Percentiles rank a stretch among this genome's conserved stretches.
These are phyloP conservation scores for Gopherus evgoodei DNA, from an alignment of 2,113 vertebrate genomes.

Conservation along the genomic window DNA sequence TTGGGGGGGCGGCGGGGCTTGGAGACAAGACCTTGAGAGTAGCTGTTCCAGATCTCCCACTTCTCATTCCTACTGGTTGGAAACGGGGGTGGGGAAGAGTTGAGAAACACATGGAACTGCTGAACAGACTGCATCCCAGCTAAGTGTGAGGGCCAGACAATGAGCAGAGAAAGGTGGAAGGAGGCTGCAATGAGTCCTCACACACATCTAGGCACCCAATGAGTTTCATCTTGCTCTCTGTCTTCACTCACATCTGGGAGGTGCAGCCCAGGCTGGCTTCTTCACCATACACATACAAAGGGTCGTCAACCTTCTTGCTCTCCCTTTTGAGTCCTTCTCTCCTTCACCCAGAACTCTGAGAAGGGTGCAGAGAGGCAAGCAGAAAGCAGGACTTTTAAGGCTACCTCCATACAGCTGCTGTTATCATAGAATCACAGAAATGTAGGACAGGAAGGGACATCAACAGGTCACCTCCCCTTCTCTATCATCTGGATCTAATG, in stretches of 20 bases:
- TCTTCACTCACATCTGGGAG: not conserved
- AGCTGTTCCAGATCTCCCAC: too few species aligned
- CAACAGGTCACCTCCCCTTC: not conserved
- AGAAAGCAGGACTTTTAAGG: not conserved
- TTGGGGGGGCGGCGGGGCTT: not conserved
- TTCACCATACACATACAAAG: not conserved
- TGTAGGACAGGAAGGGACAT: too few species aligned
- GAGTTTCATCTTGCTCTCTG: not conserved
- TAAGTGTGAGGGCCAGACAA: not conserved
- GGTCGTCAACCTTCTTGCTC: accelerated
- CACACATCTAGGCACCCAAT: not conserved
- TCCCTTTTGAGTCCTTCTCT: not conserved
- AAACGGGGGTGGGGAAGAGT: too few species aligned
- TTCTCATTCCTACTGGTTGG: too few species aligned
- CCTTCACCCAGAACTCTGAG: not conserved
- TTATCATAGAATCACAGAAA: not conserved
- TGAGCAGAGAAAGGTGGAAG: not conserved
- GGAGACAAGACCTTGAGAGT: too few species aligned
- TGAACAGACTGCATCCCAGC: not conserved
- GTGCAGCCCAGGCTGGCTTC: not conserved
- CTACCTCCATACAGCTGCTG: not conserved
- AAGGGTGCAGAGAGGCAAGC: not conserved
- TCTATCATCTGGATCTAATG: not conserved
- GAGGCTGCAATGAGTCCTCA: not conserved
- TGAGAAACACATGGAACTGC: not conserved